phyloP scores from a whole-genome alignment of 2,113 vertebrate species.

The Marcusenius ussheri region DNA sequence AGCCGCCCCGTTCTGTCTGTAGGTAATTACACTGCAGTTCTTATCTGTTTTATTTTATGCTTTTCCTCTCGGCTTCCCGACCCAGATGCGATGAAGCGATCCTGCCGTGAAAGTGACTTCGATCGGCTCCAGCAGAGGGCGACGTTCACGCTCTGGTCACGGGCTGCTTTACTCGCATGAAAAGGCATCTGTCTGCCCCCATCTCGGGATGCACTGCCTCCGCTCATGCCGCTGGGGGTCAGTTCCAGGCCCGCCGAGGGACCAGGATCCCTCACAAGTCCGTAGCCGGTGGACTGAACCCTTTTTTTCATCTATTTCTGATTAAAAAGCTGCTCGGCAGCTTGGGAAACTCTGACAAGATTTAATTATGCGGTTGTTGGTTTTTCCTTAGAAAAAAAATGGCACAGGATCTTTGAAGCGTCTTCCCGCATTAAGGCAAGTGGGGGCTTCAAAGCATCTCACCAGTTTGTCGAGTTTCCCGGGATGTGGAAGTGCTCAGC shows the following conservation, averaged over 20 bases:
- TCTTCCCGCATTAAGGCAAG: not conserved
- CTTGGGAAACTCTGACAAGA: slow-evolving; percentile 2
- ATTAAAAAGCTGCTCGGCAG: not conserved
- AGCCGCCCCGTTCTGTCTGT: not conserved
- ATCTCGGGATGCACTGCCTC: not conserved
- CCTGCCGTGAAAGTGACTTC: not conserved
- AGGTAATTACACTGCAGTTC: not conserved
- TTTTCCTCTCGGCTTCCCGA: not conserved
- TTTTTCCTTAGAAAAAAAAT: not conserved
- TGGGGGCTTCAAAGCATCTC: not conserved
- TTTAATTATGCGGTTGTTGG: slow-evolving; percentile 19
- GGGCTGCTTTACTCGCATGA: not conserved
- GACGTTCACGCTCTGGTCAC: not conserved
- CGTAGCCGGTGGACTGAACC: not conserved
- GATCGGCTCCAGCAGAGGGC: not conserved
- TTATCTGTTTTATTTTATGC: not conserved
- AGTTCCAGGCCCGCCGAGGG: not conserved
- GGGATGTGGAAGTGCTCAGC: no score
- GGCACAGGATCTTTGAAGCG: not conserved
- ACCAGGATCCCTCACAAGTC: not conserved
- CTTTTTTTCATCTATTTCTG: not conserved
- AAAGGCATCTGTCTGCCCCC: not conserved
- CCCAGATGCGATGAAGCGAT: not conserved
- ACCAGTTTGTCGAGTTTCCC: not conserved
- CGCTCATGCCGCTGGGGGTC: not conserved